Evolutionary conservation across 2,888 invertebrate species (phyloP), one percentile per base, ranked within the genome.

Genomic region (Callimorpha dominula): DNA sequence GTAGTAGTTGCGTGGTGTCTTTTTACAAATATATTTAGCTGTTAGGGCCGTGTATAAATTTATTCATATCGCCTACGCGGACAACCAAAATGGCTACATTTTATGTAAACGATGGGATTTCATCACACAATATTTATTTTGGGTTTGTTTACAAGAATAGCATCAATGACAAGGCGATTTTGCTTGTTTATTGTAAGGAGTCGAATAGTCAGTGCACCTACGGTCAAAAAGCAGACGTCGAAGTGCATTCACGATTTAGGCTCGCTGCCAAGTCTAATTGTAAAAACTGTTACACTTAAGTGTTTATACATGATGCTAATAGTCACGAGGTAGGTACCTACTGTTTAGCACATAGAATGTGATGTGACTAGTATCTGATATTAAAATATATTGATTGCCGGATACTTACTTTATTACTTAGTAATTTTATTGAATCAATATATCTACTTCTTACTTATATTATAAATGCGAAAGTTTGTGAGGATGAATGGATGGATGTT

Each of bases 171-270:
- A 72, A 75, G 65, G 73, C 62, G 65, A 65, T 82, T 82, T 65
- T 76, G 78, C 72, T 73, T 69, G 74, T 66, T 75, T 75, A 75
- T 79, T 77, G 71, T 62, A 77, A 65, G 73, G 78, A 83, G 71
- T 71, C 75, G 66, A 67, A 63, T 60, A 40, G 65, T 50, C 49
- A 40, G 20, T 57, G 68, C 49, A 65, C 74, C 74, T 78, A 73
- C 71, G 73, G 79, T 75, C 74, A 76, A 76, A 65, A 40, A 79
- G 74, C 79, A 78, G 80, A 79, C 76, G 77, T 80, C 72, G 74
- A 81, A 79, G 80, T 86, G 87, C 86, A 88, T 83, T 78, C 82
- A 82, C 78, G 84, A 84, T 85, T 78, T 87, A 80, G 89, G 87
- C 86, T 68, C 67, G 57, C 15, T 86, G 89, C 89, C 89, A 89